Conservation (phyloP, 1,140 invertebrate genomes). For the Caenorhabditis tropicalis region DNA sequence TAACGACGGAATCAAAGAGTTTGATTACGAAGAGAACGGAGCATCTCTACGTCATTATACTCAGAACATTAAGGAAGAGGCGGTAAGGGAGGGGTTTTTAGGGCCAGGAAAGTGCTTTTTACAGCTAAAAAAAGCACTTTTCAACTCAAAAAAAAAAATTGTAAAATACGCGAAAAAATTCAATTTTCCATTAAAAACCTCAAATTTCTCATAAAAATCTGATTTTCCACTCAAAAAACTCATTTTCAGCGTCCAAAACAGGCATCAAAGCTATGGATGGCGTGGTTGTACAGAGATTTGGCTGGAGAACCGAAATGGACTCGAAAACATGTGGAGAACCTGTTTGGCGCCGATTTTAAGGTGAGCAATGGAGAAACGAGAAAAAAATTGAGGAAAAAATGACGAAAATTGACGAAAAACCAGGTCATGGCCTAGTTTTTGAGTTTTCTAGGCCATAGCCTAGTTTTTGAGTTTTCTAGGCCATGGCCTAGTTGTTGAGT, state of each 20-base stretch:
- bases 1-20: conserved; percentile 59
- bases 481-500: too few relatives aligned
- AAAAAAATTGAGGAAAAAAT: not conserved
- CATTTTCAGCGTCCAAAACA: conserved; percentile 33
- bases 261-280: conserved; percentile 69
- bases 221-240: not conserved
- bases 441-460: too few relatives aligned
- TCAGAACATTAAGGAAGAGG: conserved; percentile 54
- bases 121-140: too few relatives aligned
- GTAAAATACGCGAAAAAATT: not conserved
- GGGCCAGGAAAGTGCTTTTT: too few relatives aligned
- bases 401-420: not conserved
- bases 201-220: not conserved
- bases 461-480: too few relatives aligned
- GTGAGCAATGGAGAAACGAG: not conserved
- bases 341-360: conserved; percentile 65
- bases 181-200: not conserved
- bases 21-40: conserved; percentile 60
- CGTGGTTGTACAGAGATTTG: conserved; percentile 64
- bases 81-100: too few relatives aligned
- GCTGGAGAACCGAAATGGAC: conserved; percentile 59
- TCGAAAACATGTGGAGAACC: conserved; percentile 51
- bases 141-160: too few relatives aligned
- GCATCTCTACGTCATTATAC: conserved; percentile 60
- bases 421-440: too few relatives aligned